These are phyloP conservation scores for Neolamprologus toae DNA, from an alignment of 2,113 vertebrate species.

Conservation along the genomic window DNA sequence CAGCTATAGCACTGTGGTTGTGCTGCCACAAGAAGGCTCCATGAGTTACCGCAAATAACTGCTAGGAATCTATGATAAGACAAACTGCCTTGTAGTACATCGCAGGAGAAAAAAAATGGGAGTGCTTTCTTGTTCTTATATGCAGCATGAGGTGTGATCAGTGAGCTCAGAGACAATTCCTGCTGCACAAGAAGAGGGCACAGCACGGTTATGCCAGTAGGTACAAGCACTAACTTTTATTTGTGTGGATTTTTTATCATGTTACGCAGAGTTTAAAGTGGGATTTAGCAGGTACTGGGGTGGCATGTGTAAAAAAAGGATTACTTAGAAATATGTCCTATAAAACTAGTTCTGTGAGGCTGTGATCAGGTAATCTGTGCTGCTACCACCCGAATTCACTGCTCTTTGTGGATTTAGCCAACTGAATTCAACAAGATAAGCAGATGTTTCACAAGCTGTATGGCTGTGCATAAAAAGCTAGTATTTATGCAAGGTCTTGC, in stretches of 20 bases:
- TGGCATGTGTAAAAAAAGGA: neutral
- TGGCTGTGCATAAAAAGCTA: neutral
- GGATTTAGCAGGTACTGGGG: neutral
- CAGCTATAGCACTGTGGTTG: neutral
- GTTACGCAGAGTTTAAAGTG: neutral
- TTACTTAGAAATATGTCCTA: neutral
- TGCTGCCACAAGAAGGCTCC: neutral
- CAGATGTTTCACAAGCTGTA: neutral
- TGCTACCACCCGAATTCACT: neutral
- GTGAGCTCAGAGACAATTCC: neutral
- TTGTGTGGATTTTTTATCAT: neutral
- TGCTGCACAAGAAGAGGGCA: neutral
- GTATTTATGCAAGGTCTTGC: neutral
- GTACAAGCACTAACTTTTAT: neutral
- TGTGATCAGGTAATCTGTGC: neutral
- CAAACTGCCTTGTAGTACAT: neutral
- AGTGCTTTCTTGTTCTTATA: neutral
- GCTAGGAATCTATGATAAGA: neutral
- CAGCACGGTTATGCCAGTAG: neutral
- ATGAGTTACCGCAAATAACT: constrained; percentile 20
- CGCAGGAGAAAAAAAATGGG: neutral
- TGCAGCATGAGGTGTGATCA: neutral
- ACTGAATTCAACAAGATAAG: neutral
- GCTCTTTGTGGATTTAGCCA: neutral
- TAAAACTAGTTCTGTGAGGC: neutral